Percentiles rank a stretch among this genome's conserved stretches.
phyloP scores from a whole-genome alignment of 2,888 invertebrate genomes.

The Muschampia plurimacula region DNA sequence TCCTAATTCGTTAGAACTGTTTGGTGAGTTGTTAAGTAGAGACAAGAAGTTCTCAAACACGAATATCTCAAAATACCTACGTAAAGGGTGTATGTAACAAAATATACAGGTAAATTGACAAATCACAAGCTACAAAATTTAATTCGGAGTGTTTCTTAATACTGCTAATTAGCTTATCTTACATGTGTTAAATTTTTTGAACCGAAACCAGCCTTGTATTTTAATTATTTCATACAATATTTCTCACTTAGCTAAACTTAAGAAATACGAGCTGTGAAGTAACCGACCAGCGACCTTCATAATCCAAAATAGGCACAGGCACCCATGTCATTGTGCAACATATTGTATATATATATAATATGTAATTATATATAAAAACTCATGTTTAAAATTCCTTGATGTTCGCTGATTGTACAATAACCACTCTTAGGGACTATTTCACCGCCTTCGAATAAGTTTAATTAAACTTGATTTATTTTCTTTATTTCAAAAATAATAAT shows the following conservation, averaged over 20 bases:
- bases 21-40: no score
- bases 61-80: no score
- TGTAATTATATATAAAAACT: no score
- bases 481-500: no score
- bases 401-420: background rate
- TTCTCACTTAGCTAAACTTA: constrained; percentile 17
- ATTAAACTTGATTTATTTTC: no score
- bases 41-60: no score
- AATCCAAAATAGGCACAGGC: background rate
- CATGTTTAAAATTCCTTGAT: background rate
- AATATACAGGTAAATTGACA: background rate
- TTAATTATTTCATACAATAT: constrained; percentile 18
- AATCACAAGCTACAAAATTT: background rate
- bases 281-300: constrained; percentile 23
- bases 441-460: no score
- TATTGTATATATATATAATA: background rate
- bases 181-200: constrained; percentile 3
- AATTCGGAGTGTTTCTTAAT: background rate
- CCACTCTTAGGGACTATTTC: no score
- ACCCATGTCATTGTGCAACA: constrained; percentile 15
- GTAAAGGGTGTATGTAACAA: no score
- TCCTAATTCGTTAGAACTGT: no score
- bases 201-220: constrained; percentile 18
- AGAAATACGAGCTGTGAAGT: constrained; percentile 11
- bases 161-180: background rate